A percentile compares a stretch with the other conserved stretches of the same genome.
Conservation (phyloP, 2,113 vertebrate genomes). For the Aptenodytes forsteri region DNA sequence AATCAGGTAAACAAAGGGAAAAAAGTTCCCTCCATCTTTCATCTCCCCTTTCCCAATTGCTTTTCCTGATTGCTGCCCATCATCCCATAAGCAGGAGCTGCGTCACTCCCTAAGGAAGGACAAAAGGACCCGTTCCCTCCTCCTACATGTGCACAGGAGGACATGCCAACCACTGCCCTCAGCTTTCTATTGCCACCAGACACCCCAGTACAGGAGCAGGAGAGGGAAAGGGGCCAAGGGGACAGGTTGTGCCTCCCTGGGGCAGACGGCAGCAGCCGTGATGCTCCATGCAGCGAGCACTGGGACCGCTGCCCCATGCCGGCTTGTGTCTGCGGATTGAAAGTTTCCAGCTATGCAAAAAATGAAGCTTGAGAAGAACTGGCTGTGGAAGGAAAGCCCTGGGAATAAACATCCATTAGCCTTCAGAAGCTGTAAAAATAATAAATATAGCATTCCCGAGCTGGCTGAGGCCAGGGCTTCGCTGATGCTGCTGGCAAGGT, state of each 20-base stretch:
- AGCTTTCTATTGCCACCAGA: neutral
- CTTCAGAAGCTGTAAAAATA: neutral
- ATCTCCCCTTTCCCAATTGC: neutral
- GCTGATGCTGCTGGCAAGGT: neutral
- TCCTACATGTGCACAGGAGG: neutral
- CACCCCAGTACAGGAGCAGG: neutral
- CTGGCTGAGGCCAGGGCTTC: neutral
- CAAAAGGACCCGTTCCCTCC: neutral
- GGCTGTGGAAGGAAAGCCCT: neutral
- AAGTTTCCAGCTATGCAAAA: neutral
- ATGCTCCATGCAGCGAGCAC: neutral
- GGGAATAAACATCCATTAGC: neutral
- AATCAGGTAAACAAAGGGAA: accelerated
- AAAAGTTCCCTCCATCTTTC: neutral
- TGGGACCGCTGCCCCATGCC: accelerated
- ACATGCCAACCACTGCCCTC: accelerated
- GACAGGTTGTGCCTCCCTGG: accelerated
- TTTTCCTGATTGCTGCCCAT: neutral
- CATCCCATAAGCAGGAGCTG: neutral
- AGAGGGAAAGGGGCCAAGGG: neutral
- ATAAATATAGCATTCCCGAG: neutral
- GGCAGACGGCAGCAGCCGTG: neutral
- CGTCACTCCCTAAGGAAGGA: neutral
- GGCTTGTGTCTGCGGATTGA: neutral
- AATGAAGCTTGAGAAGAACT: neutral